Conservation (phyloP, 2,888 invertebrate species). For the Melolontha melolontha region DNA sequence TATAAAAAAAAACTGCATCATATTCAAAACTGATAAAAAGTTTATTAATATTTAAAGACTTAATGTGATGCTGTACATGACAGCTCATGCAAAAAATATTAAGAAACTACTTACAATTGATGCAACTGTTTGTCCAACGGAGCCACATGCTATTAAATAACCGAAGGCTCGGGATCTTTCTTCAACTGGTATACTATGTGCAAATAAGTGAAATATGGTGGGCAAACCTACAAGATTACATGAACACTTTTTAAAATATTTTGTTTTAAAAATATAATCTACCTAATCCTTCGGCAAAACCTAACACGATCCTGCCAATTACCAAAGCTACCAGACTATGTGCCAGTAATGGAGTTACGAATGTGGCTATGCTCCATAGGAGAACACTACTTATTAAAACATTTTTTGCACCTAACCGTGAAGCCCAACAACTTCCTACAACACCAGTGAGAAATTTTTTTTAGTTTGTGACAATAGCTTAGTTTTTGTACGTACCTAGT, state of each 20-base stretch:
- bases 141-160: constrained; percentile 78
- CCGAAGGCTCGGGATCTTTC: constrained; percentile 80
- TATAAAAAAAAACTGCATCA: too few relatives aligned
- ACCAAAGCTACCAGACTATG: constrained; percentile 74
- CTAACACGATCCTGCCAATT: constrained; percentile 74
- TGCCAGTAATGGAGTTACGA: constrained; percentile 77
- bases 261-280: constrained; percentile 46
- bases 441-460: constrained; percentile 58
- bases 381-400: constrained; percentile 77
- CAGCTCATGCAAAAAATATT: neutral
- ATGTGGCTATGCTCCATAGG: constrained; percentile 79
- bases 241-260: too few relatives aligned
- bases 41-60: neutral
- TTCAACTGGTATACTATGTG: constrained; percentile 77
- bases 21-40: too few relatives aligned
- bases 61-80: neutral
- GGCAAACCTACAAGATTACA: constrained; percentile 70
- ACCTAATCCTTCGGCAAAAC: constrained; percentile 82
- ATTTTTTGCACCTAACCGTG: constrained; percentile 76
- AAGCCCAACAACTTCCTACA: constrained; percentile 76
- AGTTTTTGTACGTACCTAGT: constrained; percentile 55
- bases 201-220: constrained; percentile 81
- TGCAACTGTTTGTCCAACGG: constrained; percentile 81
- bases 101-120: constrained; percentile 70
- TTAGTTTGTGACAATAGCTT: constrained; percentile 28